phyloP scores from a whole-genome alignment of 1,140 invertebrate genomes.

The Grapholita molesta region DNA sequence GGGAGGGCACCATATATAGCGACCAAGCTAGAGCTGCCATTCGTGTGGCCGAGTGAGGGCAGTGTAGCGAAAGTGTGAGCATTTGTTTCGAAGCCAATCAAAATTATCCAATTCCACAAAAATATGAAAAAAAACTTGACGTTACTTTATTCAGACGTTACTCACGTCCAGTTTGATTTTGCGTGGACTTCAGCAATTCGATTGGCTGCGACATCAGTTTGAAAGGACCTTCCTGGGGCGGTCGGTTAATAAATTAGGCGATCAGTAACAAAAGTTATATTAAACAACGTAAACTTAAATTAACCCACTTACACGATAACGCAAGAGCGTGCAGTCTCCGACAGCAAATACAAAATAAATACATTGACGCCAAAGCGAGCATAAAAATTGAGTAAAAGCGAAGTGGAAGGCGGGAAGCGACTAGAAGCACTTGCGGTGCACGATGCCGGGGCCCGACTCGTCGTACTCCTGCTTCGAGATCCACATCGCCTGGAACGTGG shows the following conservation, averaged over 20 bases:
- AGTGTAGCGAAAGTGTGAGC: not conserved
- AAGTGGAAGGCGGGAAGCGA: conserved; percentile 52
- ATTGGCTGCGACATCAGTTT: no score
- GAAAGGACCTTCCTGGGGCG: not conserved
- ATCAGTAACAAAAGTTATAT: conserved; percentile 20
- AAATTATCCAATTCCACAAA: not conserved
- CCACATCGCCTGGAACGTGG: conserved; percentile 96
- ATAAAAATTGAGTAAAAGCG: conserved; percentile 28
- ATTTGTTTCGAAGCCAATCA: not conserved
- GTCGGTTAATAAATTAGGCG: conserved; percentile 3
- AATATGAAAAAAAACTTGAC: not conserved
- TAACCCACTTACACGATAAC: conserved; percentile 33
- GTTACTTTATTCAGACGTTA: not conserved
- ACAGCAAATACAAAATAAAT: conserved; percentile 33
- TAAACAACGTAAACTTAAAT: conserved; percentile 30
- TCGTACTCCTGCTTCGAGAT: conserved; percentile 98
- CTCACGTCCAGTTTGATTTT: not conserved
- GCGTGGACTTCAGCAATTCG: not conserved
- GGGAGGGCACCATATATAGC: not conserved
- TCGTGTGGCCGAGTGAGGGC: not conserved
- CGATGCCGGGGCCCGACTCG: conserved; percentile 95
- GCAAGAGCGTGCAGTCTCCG: conserved; percentile 36
- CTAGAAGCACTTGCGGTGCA: conserved; percentile 98
- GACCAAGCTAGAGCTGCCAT: not conserved
- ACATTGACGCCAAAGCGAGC: conserved; percentile 25